Base-by-base conservation (phyloP, 2,797 vertebrate genomes). In the Gallirallus australis region DNA sequence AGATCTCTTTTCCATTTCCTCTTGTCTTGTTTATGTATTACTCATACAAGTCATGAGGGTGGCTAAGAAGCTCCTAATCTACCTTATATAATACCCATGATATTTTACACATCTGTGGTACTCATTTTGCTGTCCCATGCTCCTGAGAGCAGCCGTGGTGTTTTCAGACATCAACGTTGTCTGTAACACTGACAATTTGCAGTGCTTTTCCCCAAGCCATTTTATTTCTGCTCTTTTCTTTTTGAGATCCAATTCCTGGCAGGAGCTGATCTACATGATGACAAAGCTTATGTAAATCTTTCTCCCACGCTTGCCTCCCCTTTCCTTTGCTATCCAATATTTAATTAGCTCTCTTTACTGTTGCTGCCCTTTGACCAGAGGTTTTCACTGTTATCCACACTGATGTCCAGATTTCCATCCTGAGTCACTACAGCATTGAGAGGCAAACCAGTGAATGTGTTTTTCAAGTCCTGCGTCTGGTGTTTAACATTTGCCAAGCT, bases 1-100 rank as follows among this genome's bases (percentile, higher is more conserved):
- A 97, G 91, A 93, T 97, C 91, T 71, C 72, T 96, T 97, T 97
- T 97, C 95, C 97, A 95, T 97, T 97, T 97, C 96, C 95, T 97
- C 95, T 96, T 91, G 77, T 33, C 90, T 83, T 90, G 53, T 89
- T 94, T 94, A 69, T 53, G 17, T 86, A 39, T 96, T 97, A 97
- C 96, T 97, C 97, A 97, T 59, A 66, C 69, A 87, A 97, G 93
- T 97, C 97, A 98, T 86, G 83, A 97, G 95, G 83, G 86, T 84
- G 73, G 65, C 77, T 86, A 84, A 93, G 71, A 95, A 87, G 87
- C 94, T 95, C 87, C 87, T 82, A 54, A 84, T 73, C 82, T 89
- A 71, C 92, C 57, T 87, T 61, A 25, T 72, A 53, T 40, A 65
- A 45, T 4, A 39, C 17, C 47, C 61, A 17, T 75, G 71, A 28